Conservation (phyloP, 2,888 invertebrate species). For the Clivina fossor region DNA sequence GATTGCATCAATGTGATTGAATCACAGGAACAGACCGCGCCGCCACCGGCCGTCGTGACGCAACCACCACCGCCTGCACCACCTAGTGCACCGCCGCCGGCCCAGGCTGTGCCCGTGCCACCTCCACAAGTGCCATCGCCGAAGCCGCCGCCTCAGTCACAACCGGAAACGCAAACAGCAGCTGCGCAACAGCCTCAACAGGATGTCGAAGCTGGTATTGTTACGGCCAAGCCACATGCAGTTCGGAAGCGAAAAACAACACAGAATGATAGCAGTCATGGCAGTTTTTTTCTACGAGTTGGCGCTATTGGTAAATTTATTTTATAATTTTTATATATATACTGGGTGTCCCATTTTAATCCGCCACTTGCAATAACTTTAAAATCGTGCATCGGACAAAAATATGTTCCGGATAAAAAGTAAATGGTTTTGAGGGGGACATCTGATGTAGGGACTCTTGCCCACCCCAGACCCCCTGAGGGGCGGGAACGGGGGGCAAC, state of each 20-base stretch:
- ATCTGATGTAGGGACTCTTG: too few relatives aligned
- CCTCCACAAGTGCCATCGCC: constrained; percentile 30
- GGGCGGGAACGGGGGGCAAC: too few relatives aligned
- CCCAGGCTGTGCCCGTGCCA: constrained; percentile 51
- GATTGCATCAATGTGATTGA: constrained; percentile 49
- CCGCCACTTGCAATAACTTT: too few relatives aligned
- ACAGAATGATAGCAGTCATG: constrained; percentile 88
- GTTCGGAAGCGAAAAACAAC: constrained; percentile 82
- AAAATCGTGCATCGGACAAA: too few relatives aligned
- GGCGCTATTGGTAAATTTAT: constrained; percentile 81
- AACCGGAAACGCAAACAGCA: constrained; percentile 63
- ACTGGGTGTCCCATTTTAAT: too few relatives aligned
- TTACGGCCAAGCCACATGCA: constrained; percentile 64
- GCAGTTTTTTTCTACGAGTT: constrained; percentile 89
- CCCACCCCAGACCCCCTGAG: too few relatives aligned
- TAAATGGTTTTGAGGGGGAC: too few relatives aligned
- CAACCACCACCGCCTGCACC: constrained; percentile 52
- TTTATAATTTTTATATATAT: too few relatives aligned
- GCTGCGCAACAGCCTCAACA: constrained; percentile 59
- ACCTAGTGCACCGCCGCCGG: constrained; percentile 40
- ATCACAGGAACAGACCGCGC: constrained; percentile 47
- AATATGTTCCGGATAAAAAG: too few relatives aligned
- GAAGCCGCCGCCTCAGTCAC: constrained; percentile 65
- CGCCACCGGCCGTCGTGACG: too few relatives aligned
- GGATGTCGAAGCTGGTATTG: constrained; percentile 67